phyloP scores from a whole-genome alignment of 1,140 invertebrate species.

The Cyclina sinensis region DNA sequence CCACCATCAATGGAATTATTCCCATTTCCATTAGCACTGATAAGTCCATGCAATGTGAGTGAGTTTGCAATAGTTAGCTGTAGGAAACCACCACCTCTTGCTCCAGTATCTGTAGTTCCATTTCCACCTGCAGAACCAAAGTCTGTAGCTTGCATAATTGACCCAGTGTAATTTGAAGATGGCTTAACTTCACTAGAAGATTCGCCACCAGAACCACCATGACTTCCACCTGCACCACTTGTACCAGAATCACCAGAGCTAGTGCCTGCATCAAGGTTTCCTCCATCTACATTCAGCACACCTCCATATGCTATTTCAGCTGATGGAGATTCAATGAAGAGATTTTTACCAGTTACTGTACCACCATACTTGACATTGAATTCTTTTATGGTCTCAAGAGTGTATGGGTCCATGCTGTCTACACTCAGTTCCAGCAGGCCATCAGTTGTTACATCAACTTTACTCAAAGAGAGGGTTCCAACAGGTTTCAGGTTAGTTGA shows the following conservation, averaged over 20 bases:
- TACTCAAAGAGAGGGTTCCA: constrained; percentile 73
- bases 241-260: constrained; percentile 67
- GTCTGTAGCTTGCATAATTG: constrained; percentile 65
- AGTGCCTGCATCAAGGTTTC: constrained; percentile 47
- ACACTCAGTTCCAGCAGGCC: constrained; percentile 72
- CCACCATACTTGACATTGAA: constrained; percentile 78
- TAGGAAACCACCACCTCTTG: constrained; percentile 75
- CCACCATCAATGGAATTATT: constrained; percentile 69
- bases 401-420: constrained; percentile 67
- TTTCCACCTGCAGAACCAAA: constrained; percentile 80
- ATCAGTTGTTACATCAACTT: constrained; percentile 74
- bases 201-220: constrained; percentile 77
- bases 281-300: constrained; percentile 66
- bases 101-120: constrained; percentile 41
- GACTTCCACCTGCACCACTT: constrained; percentile 72
- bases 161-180: constrained; percentile 59
- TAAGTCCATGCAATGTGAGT: constrained; percentile 73
- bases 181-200: constrained; percentile 54
- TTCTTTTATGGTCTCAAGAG: constrained; percentile 69
- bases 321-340: constrained; percentile 70
- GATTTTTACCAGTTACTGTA: constrained; percentile 66
- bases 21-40: constrained; percentile 72
- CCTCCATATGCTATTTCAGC: constrained; percentile 75
- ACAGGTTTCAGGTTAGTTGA: constrained; percentile 59
- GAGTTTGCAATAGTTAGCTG: constrained; percentile 48